phyloP scores from a whole-genome alignment of 1,140 invertebrate genomes.

The Heliothis virescens region DNA sequence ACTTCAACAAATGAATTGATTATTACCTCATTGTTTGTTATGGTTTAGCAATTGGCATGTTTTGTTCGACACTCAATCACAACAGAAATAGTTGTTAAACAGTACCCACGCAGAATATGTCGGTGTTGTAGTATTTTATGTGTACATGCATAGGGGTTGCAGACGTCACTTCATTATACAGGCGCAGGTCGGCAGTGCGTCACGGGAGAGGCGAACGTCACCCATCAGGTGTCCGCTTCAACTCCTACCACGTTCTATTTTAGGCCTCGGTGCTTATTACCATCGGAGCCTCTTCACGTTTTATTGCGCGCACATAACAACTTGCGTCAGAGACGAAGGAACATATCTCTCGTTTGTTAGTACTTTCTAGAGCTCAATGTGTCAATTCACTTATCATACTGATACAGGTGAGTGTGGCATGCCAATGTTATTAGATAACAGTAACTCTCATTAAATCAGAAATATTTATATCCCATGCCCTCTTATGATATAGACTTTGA shows the following conservation, averaged over 20 bases:
- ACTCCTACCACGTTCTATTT: conserved; percentile 14
- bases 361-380: not conserved
- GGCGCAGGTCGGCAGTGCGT: not conserved
- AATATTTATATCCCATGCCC: not conserved
- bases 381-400: conserved; percentile 16
- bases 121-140: not conserved
- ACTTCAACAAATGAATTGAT: not conserved
- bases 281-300: conserved; percentile 14
- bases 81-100: not conserved
- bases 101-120: not conserved
- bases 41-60: not conserved
- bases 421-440: conserved; percentile 33
- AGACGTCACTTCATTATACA: conserved; percentile 38
- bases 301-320: conserved; percentile 37
- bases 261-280: not conserved
- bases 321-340: conserved; percentile 1
- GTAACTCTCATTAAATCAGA: not conserved
- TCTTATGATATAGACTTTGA: no score
- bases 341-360: conserved; percentile 7
- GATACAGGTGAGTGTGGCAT: conserved; percentile 13
- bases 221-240: conserved; percentile 7
- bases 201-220: conserved; percentile 4
- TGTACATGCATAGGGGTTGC: conserved; percentile 4
- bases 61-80: not conserved
- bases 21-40: not conserved